Evolutionary conservation across 2,113 vertebrate genomes (phyloP).

Genomic region (Orthonyx spaldingii): DNA sequence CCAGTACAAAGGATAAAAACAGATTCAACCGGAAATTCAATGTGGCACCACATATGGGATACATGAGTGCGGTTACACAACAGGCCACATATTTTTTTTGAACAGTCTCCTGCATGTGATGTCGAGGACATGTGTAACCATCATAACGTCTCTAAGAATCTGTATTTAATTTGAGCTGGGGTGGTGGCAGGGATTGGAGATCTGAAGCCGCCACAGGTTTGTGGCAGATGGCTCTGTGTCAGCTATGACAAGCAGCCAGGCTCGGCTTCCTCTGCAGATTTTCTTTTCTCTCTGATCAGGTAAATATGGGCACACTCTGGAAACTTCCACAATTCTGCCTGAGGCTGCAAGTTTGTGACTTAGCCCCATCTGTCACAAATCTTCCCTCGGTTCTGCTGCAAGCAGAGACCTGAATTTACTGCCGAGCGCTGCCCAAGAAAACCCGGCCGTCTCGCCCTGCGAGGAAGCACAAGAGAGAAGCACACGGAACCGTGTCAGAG

Average conservation of each 20-base stretch:
- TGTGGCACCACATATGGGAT: slow-evolving; percentile 96
- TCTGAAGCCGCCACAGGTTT: slow-evolving; percentile 94
- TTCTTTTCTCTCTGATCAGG: slow-evolving; percentile 91
- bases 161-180: slow-evolving; percentile 89
- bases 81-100: slow-evolving; percentile 83
- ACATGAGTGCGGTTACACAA: slow-evolving; percentile 90
- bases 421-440: slow-evolving; percentile 85
- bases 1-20: slow-evolving; percentile 87
- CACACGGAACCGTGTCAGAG: slow-evolving; percentile 25
- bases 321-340: slow-evolving; percentile 90
- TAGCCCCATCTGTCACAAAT: slow-evolving; percentile 95
- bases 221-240: slow-evolving; percentile 97
- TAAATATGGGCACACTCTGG: slow-evolving; percentile 93
- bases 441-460: slow-evolving; percentile 82
- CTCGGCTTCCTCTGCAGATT: slow-evolving; percentile 89
- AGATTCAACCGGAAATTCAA: slow-evolving; percentile 90
- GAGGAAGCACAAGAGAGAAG: slow-evolving; percentile 47
- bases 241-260: slow-evolving; percentile 94
- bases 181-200: slow-evolving; percentile 81
- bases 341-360: slow-evolving; percentile 95
- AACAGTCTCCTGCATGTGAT: slow-evolving; percentile 86
- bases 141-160: slow-evolving; percentile 86
- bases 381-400: slow-evolving; percentile 83
- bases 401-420: slow-evolving; percentile 85
- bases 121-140: slow-evolving; percentile 92